phyloP scores from a whole-genome alignment of 2,113 vertebrate genomes.

The Talpa occidentalis region DNA sequence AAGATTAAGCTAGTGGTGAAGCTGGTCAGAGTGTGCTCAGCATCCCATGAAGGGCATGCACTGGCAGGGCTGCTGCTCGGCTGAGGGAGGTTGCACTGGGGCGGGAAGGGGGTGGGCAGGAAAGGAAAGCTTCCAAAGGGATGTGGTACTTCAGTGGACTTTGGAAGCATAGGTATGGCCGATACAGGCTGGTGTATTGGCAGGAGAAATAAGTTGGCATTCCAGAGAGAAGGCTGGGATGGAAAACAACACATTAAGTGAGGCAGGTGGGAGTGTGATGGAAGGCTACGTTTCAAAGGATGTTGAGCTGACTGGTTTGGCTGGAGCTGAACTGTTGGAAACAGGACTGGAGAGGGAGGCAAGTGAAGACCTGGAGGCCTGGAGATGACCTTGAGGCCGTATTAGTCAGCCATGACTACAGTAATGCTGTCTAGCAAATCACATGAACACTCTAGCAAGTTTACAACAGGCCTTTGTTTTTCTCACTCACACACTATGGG shows the following conservation, averaged over 20 bases:
- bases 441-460: neutral
- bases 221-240: neutral
- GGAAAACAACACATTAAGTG: neutral
- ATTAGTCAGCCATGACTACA: neutral
- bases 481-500: neutral
- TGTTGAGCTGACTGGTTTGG: neutral
- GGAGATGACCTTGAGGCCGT: slow-evolving; percentile 29
- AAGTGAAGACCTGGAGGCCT: neutral
- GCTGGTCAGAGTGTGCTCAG: neutral
- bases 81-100: neutral
- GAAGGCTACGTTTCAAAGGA: neutral
- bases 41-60: neutral
- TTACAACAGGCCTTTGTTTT: slow-evolving; percentile 43
- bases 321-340: slow-evolving; percentile 10
- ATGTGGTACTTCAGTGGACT: neutral
- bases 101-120: neutral
- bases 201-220: neutral
- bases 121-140: neutral
- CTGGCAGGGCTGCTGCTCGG: neutral
- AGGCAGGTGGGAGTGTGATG: neutral
- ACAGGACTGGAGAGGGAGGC: neutral
- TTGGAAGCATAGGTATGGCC: neutral
- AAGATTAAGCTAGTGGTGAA: neutral
- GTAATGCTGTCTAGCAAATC: neutral
- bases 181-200: neutral